These are phyloP conservation scores for Pristionchus arcanus DNA, from an alignment of 2,888 invertebrate genomes.

Conservation along the genomic window DNA sequence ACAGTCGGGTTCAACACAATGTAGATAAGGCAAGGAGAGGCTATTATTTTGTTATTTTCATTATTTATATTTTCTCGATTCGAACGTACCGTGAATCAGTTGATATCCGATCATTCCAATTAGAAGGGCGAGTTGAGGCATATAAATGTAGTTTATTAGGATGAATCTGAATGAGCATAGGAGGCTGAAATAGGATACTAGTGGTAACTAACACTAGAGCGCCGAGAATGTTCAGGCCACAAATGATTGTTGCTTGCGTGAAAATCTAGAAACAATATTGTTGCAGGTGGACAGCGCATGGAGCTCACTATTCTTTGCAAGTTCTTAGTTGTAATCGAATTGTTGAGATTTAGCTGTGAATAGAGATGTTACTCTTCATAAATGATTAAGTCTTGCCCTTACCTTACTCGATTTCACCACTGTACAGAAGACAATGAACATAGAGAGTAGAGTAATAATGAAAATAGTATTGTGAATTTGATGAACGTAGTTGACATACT, in stretches of 20 bases:
- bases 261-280: neutral
- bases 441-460: neutral
- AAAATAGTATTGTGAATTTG: neutral
- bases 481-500: conserved; percentile 7
- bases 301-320: neutral
- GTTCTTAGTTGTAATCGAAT: neutral
- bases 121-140: neutral
- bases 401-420: neutral
- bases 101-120: neutral
- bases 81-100: neutral
- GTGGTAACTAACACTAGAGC: neutral
- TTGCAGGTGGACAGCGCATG: neutral
- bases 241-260: conserved; percentile 2
- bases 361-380: too few species aligned
- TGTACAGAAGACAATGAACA: neutral
- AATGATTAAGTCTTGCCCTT: neutral
- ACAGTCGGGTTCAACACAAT: neutral
- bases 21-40: neutral
- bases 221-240: neutral
- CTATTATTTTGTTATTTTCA: neutral
- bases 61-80: neutral
- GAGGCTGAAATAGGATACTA: neutral
- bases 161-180: neutral
- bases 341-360: neutral
- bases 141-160: neutral